These are phyloP conservation scores for Chelonus insularis DNA, from an alignment of 1,140 invertebrate species.

Conservation along the genomic window DNA sequence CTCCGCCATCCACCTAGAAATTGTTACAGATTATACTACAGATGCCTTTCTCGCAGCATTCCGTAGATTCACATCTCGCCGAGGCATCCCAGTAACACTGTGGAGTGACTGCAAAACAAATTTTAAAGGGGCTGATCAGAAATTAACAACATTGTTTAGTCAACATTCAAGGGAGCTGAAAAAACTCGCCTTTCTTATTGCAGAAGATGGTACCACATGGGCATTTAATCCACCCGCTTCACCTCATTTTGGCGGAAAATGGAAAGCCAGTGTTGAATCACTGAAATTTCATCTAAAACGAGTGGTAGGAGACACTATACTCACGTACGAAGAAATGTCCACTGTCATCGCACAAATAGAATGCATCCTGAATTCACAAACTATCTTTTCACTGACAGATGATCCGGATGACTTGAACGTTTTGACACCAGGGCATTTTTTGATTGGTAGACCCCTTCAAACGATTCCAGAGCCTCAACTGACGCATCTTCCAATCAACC, in stretches of 20 bases:
- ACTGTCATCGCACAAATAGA: slow-evolving; percentile 2
- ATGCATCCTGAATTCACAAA: not conserved
- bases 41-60: slow-evolving; percentile 12
- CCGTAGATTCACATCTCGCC: not conserved
- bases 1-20: slow-evolving; percentile 36
- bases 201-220: slow-evolving; percentile 15
- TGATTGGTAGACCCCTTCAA: not conserved
- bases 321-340: not conserved
- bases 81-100: slow-evolving; percentile 5
- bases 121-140: slow-evolving; percentile 4
- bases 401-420: not conserved
- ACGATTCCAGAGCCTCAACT: too few relatives aligned
- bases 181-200: slow-evolving; percentile 10
- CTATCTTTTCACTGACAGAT: not conserved
- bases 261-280: not conserved
- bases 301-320: not conserved
- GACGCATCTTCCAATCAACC: too few relatives aligned
- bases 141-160: not conserved
- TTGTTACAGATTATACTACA: slow-evolving; percentile 14
- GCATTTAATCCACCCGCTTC: not conserved
- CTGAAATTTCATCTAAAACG: not conserved
- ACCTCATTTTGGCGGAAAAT: slow-evolving; percentile 1
- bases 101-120: slow-evolving; percentile 5
- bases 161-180: not conserved
- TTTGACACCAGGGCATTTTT: not conserved